These are phyloP conservation scores for Rhabdomys pumilio DNA, from an alignment of 2,797 vertebrate species.

Conservation along the genomic window DNA sequence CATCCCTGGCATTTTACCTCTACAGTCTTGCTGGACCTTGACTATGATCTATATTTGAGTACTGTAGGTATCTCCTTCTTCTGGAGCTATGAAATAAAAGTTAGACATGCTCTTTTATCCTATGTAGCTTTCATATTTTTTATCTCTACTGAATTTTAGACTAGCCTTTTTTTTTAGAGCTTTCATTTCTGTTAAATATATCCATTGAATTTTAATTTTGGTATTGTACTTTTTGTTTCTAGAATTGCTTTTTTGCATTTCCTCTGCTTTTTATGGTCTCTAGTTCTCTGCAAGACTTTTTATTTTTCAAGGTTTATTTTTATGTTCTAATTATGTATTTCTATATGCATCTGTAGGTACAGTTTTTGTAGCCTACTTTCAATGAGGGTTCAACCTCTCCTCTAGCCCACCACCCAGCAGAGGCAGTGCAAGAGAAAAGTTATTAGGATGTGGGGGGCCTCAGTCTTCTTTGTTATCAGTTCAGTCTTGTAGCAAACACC, in stretches of 20 bases:
- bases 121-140: not conserved
- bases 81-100: not conserved
- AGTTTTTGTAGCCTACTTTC: not conserved
- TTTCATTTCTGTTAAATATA: slow-evolving; percentile 21
- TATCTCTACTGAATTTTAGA: not conserved
- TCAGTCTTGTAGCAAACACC: not conserved
- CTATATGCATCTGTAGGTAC: not conserved
- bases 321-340: not conserved
- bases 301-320: not conserved
- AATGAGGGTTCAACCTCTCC: not conserved
- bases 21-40: not conserved
- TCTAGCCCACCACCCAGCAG: not conserved
- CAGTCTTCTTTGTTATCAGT: not conserved
- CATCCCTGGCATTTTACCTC: not conserved
- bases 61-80: not conserved
- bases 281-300: not conserved
- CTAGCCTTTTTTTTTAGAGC: not conserved
- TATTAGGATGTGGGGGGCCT: not conserved
- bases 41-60: not conserved
- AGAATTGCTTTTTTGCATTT: slow-evolving; percentile 28
- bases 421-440: not conserved
- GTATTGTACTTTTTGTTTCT: slow-evolving; percentile 36
- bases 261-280: not conserved
- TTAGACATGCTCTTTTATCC: not conserved
- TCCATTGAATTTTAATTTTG: slow-evolving; percentile 30